Base-by-base conservation (phyloP, 2,888 invertebrate genomes). In the Diplolepis rosae region DNA sequence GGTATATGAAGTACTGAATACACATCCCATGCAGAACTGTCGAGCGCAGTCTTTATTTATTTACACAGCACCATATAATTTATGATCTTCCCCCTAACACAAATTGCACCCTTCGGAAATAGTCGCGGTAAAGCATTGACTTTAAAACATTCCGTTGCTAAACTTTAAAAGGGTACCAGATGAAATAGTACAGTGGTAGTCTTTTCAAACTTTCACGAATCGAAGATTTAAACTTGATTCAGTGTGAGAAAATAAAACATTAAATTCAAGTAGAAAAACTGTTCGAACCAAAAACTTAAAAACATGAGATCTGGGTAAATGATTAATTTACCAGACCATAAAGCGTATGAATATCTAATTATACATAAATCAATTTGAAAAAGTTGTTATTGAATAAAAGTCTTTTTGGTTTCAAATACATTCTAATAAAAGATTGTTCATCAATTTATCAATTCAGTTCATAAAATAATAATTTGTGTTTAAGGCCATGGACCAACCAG, bases 31-130 rank as follows among this genome's bases (percentile, higher is more conserved):
- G 68, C 69, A 48, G 66, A 75, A 75, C 72, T 54, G 72, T 72
- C 75, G 71, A 69, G 61, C 66, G 68, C 70, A 54, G 48, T 56
- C 66, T 52, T 78, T 78, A 78, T 74, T 78, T 78, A 78, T 77
- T 75, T 72, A 71, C 50, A 54, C 42, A 50, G 24, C 7, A 9
- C 24, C 56, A 72, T 76, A 74, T 76, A 76, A 72, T 68, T 74
- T 76, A 73, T 35, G 35, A 48, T 66, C 74, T 76, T 76, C 71
- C 18, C 48, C 66, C 27, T 48, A 35, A 54, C 54, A 66, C 71
- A 77, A 77, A 74, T 77, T 70, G 72, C 68, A 42, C 69, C 67
- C 67, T 74, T 69, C 22, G 61, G 65, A 69, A 74, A 50, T 35
- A 22, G n/a, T 30, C 50, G 28, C 30, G 27, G 27, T 50, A 54